Evolutionary conservation across 35 echinoderm and acorn worm species (phyloP), one percentile per base, ranked within the genome.

Genomic region (Holothuria glaberrima): DNA sequence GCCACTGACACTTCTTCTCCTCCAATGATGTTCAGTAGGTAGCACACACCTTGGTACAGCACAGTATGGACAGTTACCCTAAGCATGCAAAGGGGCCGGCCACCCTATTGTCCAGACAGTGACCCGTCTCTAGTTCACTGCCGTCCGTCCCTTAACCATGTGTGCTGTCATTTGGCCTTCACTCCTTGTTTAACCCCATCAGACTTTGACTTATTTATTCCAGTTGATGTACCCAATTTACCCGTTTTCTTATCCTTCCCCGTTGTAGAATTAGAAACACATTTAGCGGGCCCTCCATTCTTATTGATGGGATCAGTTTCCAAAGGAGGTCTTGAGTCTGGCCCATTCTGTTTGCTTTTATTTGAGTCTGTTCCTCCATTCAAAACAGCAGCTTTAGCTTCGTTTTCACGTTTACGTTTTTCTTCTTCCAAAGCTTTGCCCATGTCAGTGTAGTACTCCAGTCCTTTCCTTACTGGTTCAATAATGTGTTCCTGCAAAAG

Each of bases 391-490:
- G 16, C 29, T 48, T 82, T 82, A 17, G 52, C 30, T 6, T 84
- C 80, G 18, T 52, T 68, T 63, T 94, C 94, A 22, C 58, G 56
- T 30, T 91, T 92, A 25, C 66, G 83, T 75, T 79, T 89, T 58
- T 98, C 92, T 63, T 98, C 95, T 86, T 98, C 95, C 87, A 98
- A 61, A 45, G 95, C 95, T 56, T 94, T 92, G 19, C 78, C 87
- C 95, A 98, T 98, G 19, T 94, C 92, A 0, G 92, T 92, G 92
- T 98, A 98, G 83, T 98, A 98, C 57, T 94, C 79, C 58, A 98
- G 90, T 19, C 92, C 95, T 68, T 80, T 90, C 71, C 95, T 89
- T 5, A 98, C 95, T 32, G 95, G 95, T 66, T 94, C 89, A 44
- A 98, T 94, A 59, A 98, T 94, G 22, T 94, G 95, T 38, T 89